Conservation (phyloP, 2,888 invertebrate species). For the Synanthedon vespiformis region DNA sequence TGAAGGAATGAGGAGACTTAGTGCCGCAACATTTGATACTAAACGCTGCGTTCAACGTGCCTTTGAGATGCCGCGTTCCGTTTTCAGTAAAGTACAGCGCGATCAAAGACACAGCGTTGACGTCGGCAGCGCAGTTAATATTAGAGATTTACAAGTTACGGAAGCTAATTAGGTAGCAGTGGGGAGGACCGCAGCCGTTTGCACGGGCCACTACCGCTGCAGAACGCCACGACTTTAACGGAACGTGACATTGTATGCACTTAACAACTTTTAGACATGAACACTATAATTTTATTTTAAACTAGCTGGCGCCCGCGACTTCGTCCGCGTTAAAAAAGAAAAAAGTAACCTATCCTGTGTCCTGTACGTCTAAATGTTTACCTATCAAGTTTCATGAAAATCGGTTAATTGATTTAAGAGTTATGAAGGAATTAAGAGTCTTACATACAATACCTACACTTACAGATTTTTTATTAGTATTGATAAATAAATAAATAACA, state of each 20-base stretch:
- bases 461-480: too few relatives aligned
- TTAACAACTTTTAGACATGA: neutral
- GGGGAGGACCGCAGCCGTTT: constrained; percentile 27
- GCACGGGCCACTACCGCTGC: constrained; percentile 31
- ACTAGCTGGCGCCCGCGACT: too few relatives aligned
- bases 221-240: constrained; percentile 34
- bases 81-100: constrained; percentile 32
- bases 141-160: constrained; percentile 61
- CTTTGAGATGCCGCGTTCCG: constrained; percentile 37
- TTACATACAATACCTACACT: too few relatives aligned
- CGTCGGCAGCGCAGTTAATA: constrained; percentile 31
- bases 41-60: constrained; percentile 44
- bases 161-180: constrained; percentile 58
- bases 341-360: too few relatives aligned
- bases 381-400: too few relatives aligned
- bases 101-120: constrained; percentile 60
- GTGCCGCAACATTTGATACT: constrained; percentile 52
- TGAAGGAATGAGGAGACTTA: too few relatives aligned
- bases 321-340: too few relatives aligned
- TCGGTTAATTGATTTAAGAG: too few relatives aligned
- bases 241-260: constrained; percentile 30
- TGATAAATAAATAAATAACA: too few relatives aligned
- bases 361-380: too few relatives aligned
- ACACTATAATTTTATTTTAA: too few relatives aligned
- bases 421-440: too few relatives aligned